Percentiles rank a stretch among this genome's conserved stretches.
Conservation (phyloP, 2,888 invertebrate genomes). For the Scrobipalpa atriplicella region DNA sequence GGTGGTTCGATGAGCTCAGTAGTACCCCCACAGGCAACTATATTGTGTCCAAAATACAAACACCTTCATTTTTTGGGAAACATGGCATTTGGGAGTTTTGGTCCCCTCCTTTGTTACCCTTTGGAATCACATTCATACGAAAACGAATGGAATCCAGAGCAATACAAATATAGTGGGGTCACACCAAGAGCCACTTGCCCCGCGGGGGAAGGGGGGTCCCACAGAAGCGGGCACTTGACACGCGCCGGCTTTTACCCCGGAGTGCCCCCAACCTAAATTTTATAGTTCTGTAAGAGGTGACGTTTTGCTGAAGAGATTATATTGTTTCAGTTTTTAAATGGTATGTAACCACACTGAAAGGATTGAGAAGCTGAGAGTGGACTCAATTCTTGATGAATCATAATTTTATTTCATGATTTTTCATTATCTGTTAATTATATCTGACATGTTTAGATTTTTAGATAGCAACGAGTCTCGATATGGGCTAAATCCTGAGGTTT, state of each 20-base stretch:
- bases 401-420: too few relatives aligned
- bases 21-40: too few relatives aligned
- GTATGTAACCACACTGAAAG: too few relatives aligned
- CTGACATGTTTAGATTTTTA: too few relatives aligned
- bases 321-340: neutral
- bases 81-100: neutral
- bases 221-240: slow-evolving; percentile 26
- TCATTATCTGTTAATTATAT: too few relatives aligned
- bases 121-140: neutral
- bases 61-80: neutral
- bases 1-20: too few relatives aligned
- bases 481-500: too few relatives aligned
- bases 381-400: too few relatives aligned
- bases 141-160: slow-evolving; percentile 13
- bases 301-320: slow-evolving; percentile 7
- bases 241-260: slow-evolving; percentile 29
- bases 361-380: too few relatives aligned
- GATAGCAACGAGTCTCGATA: too few relatives aligned
- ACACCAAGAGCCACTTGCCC: slow-evolving; percentile 20
- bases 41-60: neutral
- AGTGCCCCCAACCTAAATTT: slow-evolving; percentile 27
- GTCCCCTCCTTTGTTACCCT: neutral
- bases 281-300: slow-evolving; percentile 16
- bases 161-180: slow-evolving; percentile 27
- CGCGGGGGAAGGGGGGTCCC: neutral